phyloP scores from a whole-genome alignment of 2,797 vertebrate genomes.

The Mormyrops attenuatus region DNA sequence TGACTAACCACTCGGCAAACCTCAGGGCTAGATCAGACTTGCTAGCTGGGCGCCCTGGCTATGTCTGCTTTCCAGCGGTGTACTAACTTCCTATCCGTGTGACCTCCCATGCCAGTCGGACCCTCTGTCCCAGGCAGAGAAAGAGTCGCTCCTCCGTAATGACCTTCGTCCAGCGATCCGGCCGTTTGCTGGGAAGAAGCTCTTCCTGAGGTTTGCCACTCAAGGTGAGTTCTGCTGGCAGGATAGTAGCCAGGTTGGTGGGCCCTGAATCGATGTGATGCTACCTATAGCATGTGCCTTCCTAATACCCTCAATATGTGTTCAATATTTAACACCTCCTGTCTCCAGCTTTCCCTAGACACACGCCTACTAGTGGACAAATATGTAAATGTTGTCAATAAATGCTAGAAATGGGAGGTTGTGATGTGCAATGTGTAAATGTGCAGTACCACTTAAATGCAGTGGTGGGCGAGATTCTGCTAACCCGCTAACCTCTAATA shows the following conservation, averaged over 20 bases:
- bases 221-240: conserved; percentile 38
- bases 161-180: conserved; percentile 79
- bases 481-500: background rate
- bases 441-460: background rate
- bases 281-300: background rate
- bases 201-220: conserved; percentile 86
- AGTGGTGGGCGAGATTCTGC: background rate
- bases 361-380: background rate
- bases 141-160: conserved; percentile 83
- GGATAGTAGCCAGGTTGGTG: background rate
- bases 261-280: background rate
- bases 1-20: background rate
- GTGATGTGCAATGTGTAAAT: background rate
- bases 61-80: background rate
- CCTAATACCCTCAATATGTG: background rate
- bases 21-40: background rate
- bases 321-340: background rate
- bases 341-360: background rate
- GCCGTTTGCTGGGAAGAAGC: conserved; percentile 87
- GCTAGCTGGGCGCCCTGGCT: background rate
- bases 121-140: conserved; percentile 75
- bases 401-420: background rate
- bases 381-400: background rate
- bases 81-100: background rate
- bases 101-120: conserved; percentile 61